Conservation (phyloP, 2,797 vertebrate genomes). For the Mycteria americana region DNA sequence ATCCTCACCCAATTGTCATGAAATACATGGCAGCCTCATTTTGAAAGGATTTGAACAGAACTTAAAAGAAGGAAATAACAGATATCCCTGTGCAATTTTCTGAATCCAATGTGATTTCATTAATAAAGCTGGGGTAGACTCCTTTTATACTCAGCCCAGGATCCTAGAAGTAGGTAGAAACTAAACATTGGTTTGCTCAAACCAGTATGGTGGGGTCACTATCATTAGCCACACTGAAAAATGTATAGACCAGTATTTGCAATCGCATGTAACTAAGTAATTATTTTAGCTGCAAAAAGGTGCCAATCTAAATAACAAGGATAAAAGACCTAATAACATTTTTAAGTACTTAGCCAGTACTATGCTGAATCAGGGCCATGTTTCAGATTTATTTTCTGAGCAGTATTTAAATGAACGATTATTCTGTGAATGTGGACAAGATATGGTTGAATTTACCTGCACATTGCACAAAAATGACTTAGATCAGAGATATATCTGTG, state of each 20-base stretch:
- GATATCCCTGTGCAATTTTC: not conserved
- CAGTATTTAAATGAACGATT: not conserved
- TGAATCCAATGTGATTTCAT: not conserved
- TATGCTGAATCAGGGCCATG: not conserved
- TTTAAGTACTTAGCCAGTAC: not conserved
- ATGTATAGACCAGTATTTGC: not conserved
- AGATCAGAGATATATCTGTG: not conserved
- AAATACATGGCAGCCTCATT: not conserved
- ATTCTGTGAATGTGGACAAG: not conserved
- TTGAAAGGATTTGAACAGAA: not conserved
- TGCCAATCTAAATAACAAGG: not conserved
- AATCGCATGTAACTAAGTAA: not conserved
- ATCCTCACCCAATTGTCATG: not conserved
- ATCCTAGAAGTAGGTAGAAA: not conserved
- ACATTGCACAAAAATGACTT: not conserved
- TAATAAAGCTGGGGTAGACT: not conserved
- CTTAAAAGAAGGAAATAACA: not conserved
- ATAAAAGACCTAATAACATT: not conserved
- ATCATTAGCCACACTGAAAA: not conserved
- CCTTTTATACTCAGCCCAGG: not conserved
- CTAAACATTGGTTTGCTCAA: not conserved
- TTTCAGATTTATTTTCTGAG: not conserved
- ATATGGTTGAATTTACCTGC: not conserved
- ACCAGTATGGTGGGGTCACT: not conserved
- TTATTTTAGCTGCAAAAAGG: not conserved